Base-by-base conservation (phyloP, 2,797 vertebrate genomes). In the Pangasius mekongensis region DNA sequence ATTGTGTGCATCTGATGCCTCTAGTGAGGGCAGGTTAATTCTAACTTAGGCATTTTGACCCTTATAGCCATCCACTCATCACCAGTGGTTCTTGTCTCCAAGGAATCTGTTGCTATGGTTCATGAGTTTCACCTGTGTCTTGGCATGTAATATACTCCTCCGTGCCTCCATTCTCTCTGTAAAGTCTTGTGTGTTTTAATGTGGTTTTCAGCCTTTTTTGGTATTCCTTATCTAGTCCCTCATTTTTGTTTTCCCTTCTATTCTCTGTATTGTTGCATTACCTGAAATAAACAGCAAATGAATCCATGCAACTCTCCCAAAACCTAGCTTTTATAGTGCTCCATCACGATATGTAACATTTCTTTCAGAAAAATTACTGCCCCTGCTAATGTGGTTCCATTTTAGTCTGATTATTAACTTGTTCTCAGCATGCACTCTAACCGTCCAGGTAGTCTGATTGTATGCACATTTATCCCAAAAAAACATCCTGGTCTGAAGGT, bases 91-190 rank as follows among this genome's bases (percentile, higher is more conserved):
- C 49, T 71, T 56, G 66, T 71, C 66, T 52, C 83, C 83, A 69
- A 71, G 83, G 47, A 54, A 85, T 85, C 66, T 27, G 82, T 83
- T 66, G 82, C 82, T 67, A 83, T 67, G 82, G 67, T 85, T 85
- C 67, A 85, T 27, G 13, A 73, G 67, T 85, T 85, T 85, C 84
- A 84, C 83, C 9, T 73, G 30, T 71, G 52, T 85, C 67, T 39
- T 85, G n/a, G 47, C 6, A 52, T 36, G 64, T 33, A 69, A 69
- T 47, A 54, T 52, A 43, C 66, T 56, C 62, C 30, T 73, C 11
- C 43, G 22, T 56, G 62, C 33, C 5, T 30, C 27, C 5, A 22
- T 39, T 49, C 47, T 24, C 27, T 49, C n/a, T 33, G 30, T n/a
- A 54, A 67, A 18, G 2, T 6, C 47, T 67, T 33, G 27, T 56